These are phyloP conservation scores for Vesta saturnalis DNA, from an alignment of 2,888 invertebrate species.

Conservation along the genomic window DNA sequence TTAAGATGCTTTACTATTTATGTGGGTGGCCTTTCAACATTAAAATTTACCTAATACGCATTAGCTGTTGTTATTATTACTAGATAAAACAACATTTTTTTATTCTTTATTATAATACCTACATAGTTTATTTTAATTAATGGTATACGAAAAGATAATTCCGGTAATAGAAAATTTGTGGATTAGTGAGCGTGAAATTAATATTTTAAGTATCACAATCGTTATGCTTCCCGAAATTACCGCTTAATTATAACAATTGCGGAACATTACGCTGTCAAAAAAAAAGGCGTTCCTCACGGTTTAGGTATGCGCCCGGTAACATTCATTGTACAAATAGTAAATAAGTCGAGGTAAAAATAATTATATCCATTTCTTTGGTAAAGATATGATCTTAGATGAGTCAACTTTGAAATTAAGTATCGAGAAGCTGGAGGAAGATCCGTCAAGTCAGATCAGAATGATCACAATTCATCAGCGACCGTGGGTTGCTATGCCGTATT, in stretches of 20 bases:
- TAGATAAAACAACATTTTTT: not conserved
- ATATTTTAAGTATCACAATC: not conserved
- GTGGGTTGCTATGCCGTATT: conserved; percentile 57
- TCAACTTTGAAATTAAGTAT: conserved; percentile 43
- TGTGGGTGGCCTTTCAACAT: conserved; percentile 42
- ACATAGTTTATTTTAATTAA: no score
- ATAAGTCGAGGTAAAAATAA: conserved; percentile 29
- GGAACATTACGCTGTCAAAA: not conserved
- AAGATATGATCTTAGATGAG: conserved; percentile 43
- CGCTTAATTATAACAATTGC: not conserved
- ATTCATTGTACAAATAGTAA: not conserved
- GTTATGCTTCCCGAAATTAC: not conserved
- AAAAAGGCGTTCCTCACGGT: not conserved
- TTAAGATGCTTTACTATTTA: conserved; percentile 32
- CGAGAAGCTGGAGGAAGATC: conserved; percentile 50
- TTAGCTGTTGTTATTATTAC: not conserved
- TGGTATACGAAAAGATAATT: not conserved
- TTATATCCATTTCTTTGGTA: conserved; percentile 33
- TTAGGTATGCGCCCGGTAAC: not conserved
- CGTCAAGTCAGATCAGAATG: conserved; percentile 57
- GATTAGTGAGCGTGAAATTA: conserved; percentile 1
- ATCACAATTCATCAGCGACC: conserved; percentile 57
- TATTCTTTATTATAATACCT: no score
- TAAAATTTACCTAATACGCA: conserved; percentile 16
- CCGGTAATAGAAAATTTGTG: not conserved